Percentiles rank a stretch among this genome's conserved stretches.
These are phyloP conservation scores for Tauraco hartlaubi DNA, from an alignment of 2,797 vertebrate genomes.

Conservation along the genomic window DNA sequence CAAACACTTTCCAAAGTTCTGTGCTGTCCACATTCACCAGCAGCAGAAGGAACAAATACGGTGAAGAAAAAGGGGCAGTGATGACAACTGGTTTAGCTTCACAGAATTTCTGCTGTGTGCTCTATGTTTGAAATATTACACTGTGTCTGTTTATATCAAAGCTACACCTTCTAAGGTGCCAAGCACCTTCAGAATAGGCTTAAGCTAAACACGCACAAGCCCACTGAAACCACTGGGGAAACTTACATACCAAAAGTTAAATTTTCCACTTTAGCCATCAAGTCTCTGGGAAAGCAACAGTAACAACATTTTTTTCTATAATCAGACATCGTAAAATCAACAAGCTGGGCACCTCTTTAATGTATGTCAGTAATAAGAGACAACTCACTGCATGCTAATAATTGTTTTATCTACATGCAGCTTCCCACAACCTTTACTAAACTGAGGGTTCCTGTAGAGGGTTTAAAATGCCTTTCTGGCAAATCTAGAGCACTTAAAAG, in stretches of 20 bases:
- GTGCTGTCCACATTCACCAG: background rate
- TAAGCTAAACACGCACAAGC: background rate
- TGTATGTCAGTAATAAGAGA: background rate
- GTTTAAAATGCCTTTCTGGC: background rate
- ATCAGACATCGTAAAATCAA: background rate
- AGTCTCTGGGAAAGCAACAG: background rate
- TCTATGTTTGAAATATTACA: background rate
- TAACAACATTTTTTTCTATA: background rate
- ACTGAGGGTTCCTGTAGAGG: background rate
- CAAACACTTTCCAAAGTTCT: background rate
- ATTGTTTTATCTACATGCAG: background rate
- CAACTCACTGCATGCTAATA: fast-evolving
- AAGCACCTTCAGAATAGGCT: background rate
- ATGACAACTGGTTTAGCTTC: background rate
- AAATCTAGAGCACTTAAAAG: background rate
- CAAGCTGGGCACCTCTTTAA: background rate
- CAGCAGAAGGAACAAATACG: background rate
- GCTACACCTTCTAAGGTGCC: background rate
- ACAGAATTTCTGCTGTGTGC: background rate
- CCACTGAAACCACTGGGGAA: background rate
- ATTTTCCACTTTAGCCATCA: background rate
- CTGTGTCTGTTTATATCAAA: background rate
- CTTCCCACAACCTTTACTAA: background rate
- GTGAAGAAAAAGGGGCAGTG: background rate
- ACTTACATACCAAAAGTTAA: background rate